Conservation (phyloP, 2,888 invertebrate species). For the Patella depressa region DNA sequence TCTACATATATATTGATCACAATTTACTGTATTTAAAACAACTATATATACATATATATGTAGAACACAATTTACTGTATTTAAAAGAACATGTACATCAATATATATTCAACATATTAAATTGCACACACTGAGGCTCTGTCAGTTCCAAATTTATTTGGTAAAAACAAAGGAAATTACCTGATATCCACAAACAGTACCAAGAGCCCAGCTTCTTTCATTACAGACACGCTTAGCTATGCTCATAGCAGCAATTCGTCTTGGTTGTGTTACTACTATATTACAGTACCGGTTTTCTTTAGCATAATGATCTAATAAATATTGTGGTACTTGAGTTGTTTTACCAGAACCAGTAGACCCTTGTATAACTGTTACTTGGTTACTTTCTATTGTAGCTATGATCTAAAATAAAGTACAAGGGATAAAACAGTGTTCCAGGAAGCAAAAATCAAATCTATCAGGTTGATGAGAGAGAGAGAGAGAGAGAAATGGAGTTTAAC, state of each 20-base stretch:
- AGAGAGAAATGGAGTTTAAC: too few relatives aligned
- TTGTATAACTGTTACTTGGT: constrained; percentile 86
- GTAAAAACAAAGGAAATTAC: constrained; percentile 70
- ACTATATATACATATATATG: neutral
- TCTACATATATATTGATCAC: too few relatives aligned
- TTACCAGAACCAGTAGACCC: constrained; percentile 96
- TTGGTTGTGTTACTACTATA: constrained; percentile 91
- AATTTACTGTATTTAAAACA: neutral
- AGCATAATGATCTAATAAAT: constrained; percentile 85
- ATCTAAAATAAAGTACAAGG: constrained; percentile 75
- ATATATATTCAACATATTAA: too few relatives aligned
- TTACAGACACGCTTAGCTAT: constrained; percentile 87
- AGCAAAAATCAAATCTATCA: too few relatives aligned
- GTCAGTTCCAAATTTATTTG: too few relatives aligned
- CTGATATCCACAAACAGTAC: constrained; percentile 90
- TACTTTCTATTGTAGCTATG: constrained; percentile 82
- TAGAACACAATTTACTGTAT: too few relatives aligned
- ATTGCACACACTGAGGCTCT: too few relatives aligned
- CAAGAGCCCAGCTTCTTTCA: constrained; percentile 87
- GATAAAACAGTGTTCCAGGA: neutral
- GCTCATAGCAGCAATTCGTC: constrained; percentile 92
- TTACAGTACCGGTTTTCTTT: constrained; percentile 80
- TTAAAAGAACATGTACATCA: too few relatives aligned
- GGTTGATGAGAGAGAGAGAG: too few relatives aligned
- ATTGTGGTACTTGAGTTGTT: constrained; percentile 92